Percentiles rank a stretch among this genome's conserved stretches.
phyloP scores from a whole-genome alignment of 1,140 invertebrate genomes.

The Zophobas morio region DNA sequence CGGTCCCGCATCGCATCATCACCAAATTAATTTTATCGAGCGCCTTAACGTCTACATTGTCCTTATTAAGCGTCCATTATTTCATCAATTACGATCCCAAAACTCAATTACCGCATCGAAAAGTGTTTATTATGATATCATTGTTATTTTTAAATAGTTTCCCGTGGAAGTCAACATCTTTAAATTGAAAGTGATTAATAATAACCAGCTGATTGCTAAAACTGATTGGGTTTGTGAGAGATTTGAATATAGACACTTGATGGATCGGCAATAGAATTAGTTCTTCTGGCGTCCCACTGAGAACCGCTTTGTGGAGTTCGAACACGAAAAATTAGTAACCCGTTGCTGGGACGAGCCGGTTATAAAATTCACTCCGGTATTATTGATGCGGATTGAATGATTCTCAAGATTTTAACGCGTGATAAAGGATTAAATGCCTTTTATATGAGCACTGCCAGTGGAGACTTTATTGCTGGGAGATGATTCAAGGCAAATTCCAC shows the following conservation, averaged over 20 bases:
- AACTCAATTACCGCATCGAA: slow-evolving; percentile 45
- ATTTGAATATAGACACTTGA: slow-evolving; percentile 58
- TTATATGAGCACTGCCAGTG: slow-evolving; percentile 34
- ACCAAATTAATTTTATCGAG: slow-evolving; percentile 23
- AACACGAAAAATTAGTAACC: slow-evolving; percentile 47
- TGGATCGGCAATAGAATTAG: slow-evolving; percentile 60
- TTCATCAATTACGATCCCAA: slow-evolving; percentile 43
- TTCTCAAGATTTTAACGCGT: slow-evolving; percentile 48
- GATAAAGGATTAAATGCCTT: slow-evolving; percentile 49
- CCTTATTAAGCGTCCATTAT: slow-evolving; percentile 43
- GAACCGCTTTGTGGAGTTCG: slow-evolving; percentile 44
- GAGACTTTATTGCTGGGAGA: slow-evolving; percentile 22
- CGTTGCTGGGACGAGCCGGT: slow-evolving; percentile 43
- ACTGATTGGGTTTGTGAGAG: slow-evolving; percentile 57
- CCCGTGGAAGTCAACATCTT: slow-evolving; percentile 45
- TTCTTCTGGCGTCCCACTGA: slow-evolving; percentile 51
- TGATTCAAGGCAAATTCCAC: slow-evolving; percentile 44
- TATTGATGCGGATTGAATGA: slow-evolving; percentile 49
- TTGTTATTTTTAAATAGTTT: slow-evolving; percentile 48
- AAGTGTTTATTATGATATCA: slow-evolving; percentile 49
- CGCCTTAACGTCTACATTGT: slow-evolving; percentile 25
- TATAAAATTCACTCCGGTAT: slow-evolving; percentile 45
- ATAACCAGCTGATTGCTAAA: slow-evolving; percentile 60
- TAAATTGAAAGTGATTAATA: slow-evolving; percentile 51
- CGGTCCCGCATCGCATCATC: slow-evolving; percentile 8